Evolutionary conservation across 2,113 vertebrate genomes (phyloP), one percentile per base, ranked within the genome.

Genomic region (Donacobius atricapilla): DNA sequence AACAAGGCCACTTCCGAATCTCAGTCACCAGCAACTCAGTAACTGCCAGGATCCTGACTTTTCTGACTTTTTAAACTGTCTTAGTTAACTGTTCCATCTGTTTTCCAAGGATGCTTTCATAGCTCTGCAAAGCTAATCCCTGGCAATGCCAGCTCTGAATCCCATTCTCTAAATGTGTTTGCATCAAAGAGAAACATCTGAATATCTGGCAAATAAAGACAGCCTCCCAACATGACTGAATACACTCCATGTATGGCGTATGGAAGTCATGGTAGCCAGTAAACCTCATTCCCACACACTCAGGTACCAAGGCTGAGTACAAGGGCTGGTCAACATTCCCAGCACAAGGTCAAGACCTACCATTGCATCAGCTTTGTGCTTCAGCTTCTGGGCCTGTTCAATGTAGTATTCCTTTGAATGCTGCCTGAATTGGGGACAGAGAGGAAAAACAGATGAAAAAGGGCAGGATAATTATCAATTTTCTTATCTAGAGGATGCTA

Each of bases 291-390:
- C 45, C 40, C 18, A 5, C 4, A 28, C 27, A 51, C 8, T 3
- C 25, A 45, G 44, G 30, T 21, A 35, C 7, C 20, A 20, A 40
- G 28, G 60, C 48, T 2, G 7, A 84, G 39, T 5, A 24, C 30
- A 58, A 57, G 19, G 88, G 35, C 22, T 56, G 12, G 27, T 33
- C 37, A 54, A 35, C 21, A 8, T 30, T 45, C 58, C 40, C 13
- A 78, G 57, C 35, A 57, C 30, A 35, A 18, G 27, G 13, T 15
- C 42, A 39, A 76, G 27, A 94, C 97, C 97, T 93, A 99, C 99
- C 98, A 98, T 99, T 68, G 98, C 98, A 72, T 99, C 99, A n/a
- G 99, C 99, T 98, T 98, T 99, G 97, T 99, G 98, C 98, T 99
- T 99, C 93, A 99, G 97, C 93, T 89, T 99, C 95, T 99, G 99